Base-by-base conservation (phyloP, 2,797 vertebrate genomes). In the Menidia menidia region DNA sequence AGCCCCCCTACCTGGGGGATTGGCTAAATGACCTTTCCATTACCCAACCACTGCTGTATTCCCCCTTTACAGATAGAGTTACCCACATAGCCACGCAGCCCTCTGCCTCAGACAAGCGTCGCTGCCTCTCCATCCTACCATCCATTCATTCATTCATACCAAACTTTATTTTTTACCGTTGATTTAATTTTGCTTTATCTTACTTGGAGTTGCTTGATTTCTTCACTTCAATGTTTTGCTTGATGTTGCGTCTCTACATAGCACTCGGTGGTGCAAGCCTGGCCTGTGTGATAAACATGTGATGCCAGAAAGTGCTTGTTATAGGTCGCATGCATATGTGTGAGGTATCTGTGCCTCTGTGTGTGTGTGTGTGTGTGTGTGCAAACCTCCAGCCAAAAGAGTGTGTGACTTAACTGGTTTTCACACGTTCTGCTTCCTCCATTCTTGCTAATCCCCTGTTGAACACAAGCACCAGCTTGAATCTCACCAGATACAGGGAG, bases 21-120 rank as follows among this genome's bases (percentile, higher is more conserved):
- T 90, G 88, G 83, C 85, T 91, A 88, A 90, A 91, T 90, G 91
- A 93, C 93, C 92, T 93, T 93, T 93, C 92, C 93, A 94, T 94
- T 94, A 92, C 87, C 90, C 88, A 87, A 88, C 88, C 84, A 81
- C 85, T 90, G 89, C 87, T 91, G 88, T 91, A 88, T 87, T 88
- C 88, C 87, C 88, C 75, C 75, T 84, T 63, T 81, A 78, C 81
- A 82, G 88, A 92, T 93, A 91, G 87, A 89, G 88, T 92, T 92
- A 92, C 92, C 84, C 85, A 78, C 52, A 31, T 74, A 78, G 87
- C 81, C 80, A 81, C 89, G 78, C 76, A 86, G 79, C 82, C 81
- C 86, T 87, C 88, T 89, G 86, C 74, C 85, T 71, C 52, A 76
- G 75, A 83, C 88, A 78, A 67, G 81, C 89, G 87, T 89, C 85